Base-by-base conservation (phyloP, 2,113 vertebrate genomes). In the Grammomys dolichurus region DNA sequence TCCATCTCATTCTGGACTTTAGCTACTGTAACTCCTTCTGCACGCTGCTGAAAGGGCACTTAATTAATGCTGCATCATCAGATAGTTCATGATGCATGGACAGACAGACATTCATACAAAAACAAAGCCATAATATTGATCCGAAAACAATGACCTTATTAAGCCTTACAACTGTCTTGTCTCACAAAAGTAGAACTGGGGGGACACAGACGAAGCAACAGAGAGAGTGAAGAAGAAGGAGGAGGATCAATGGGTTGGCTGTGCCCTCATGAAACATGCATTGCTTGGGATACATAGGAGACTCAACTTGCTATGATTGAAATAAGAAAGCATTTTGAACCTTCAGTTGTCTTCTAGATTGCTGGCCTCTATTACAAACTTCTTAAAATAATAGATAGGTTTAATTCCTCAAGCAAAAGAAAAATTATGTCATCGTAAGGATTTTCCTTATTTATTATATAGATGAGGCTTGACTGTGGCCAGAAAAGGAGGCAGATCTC, bases 401-500 rank as follows among this genome's bases (percentile, higher is more conserved):
- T 99, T 99, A 99, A 99, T 99, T 99, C 99, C 99, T 98, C 98
- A 98, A 99, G 99, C 99, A 94, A 98, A 98, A 99, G 98, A 99
- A 99, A 99, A 99, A 99, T 99, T 97, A 98, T 99, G 99, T 99
- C 98, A 99, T 99, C 97, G 97, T 98, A 98, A 98, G 98, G 98
- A 99, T 99, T 99, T 99, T 99, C 99, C 98, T 98, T 99, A 99
- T 99, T 99, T 99, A 99, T 99, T 99, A 99, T 99, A 99, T 99
- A 99, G 99, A 99, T 99, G 99, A 99, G 99, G 99, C 98, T 98
- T 99, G 98, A 98, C 98, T 99, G 98, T 97, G 98, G 97, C 24
- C 26, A 16, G 95, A 94, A 97, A 96, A 96, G 98, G 98, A 78
- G 98, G 46, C 60, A 99, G 99, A 99, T 99, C 99, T 99, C 99